A percentile compares a stretch with the other conserved stretches of the same genome.
Evolutionary conservation across 2,797 vertebrate species (phyloP).

Genomic region (Eulemur albifrons): DNA sequence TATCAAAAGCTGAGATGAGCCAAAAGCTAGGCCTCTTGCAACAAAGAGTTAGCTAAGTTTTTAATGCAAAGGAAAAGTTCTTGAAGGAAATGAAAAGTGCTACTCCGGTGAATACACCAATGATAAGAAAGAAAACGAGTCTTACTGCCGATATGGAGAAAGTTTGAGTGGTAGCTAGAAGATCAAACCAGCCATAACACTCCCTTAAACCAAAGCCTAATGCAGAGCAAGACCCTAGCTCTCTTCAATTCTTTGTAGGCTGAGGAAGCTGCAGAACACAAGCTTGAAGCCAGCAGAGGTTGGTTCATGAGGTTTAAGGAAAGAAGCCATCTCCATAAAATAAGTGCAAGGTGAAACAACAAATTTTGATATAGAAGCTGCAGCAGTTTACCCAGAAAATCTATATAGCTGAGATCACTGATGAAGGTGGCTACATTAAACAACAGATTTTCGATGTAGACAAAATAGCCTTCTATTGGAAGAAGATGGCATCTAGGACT

Average conservation of each 20-base stretch:
- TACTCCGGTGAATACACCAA: background rate
- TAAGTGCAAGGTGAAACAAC: background rate
- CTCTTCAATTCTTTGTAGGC: background rate
- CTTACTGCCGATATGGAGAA: background rate
- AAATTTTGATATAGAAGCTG: background rate
- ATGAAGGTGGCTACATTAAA: background rate
- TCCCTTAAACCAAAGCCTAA: background rate
- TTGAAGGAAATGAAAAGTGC: background rate
- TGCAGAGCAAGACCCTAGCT: background rate
- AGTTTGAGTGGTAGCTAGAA: background rate
- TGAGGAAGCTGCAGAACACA: background rate
- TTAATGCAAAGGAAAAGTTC: background rate
- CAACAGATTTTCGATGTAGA: background rate
- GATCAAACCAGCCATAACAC: background rate
- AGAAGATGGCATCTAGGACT: background rate
- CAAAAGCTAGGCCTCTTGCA: background rate
- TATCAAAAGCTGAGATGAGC: background rate
- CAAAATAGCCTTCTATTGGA: background rate
- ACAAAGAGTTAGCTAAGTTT: background rate
- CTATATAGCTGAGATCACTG: background rate
- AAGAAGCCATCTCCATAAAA: background rate
- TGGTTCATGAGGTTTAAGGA: background rate
- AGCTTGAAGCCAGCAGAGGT: background rate
- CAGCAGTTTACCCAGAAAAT: background rate
- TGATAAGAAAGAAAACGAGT: background rate